Evolutionary conservation across 2,797 vertebrate species (phyloP).

Genomic region (Siniperca undulata): DNA sequence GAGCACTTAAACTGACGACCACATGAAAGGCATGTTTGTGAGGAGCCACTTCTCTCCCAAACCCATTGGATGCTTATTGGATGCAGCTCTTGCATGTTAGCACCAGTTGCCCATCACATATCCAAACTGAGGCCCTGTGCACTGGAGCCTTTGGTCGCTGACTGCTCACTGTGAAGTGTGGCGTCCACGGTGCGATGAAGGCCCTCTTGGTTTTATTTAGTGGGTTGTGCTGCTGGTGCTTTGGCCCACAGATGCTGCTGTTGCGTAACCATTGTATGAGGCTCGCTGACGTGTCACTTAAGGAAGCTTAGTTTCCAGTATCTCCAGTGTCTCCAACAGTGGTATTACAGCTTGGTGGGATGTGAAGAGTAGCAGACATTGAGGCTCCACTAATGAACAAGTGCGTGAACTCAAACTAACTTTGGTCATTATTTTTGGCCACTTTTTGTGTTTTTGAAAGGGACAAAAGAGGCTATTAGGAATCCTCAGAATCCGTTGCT

Average conservation of each 20-base stretch:
- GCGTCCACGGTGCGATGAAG: slow-evolving; percentile 63
- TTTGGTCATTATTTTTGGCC: slow-evolving; percentile 72
- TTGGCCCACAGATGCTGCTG: slow-evolving; percentile 63
- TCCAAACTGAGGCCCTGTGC: slow-evolving; percentile 56
- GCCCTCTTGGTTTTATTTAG: slow-evolving; percentile 68
- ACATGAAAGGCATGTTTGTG: slow-evolving; percentile 85
- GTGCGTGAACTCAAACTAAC: slow-evolving; percentile 69
- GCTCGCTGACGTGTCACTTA: slow-evolving; percentile 74
- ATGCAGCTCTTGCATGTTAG: slow-evolving; percentile 79
- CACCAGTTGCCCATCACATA: slow-evolving; percentile 70
- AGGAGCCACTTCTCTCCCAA: slow-evolving; percentile 79
- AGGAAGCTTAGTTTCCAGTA: slow-evolving; percentile 79
- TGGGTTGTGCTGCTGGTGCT: slow-evolving; percentile 67
- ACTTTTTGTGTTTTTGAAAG: slow-evolving; percentile 65
- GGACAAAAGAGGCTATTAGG: slow-evolving; percentile 70
- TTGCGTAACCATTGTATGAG: slow-evolving; percentile 72
- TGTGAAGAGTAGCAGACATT: slow-evolving; percentile 76
- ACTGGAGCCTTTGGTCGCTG: slow-evolving; percentile 53
- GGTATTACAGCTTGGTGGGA: slow-evolving; percentile 72
- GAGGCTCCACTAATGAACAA: slow-evolving; percentile 81
- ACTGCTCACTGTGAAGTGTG: slow-evolving; percentile 57
- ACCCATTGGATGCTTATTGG: slow-evolving; percentile 74
- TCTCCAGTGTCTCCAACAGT: slow-evolving; percentile 74
- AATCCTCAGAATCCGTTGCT: slow-evolving; percentile 57
- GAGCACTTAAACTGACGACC: slow-evolving; percentile 81